These are phyloP conservation scores for Cosmorhoe ocellata DNA, from an alignment of 2,888 invertebrate genomes.

Conservation along the genomic window DNA sequence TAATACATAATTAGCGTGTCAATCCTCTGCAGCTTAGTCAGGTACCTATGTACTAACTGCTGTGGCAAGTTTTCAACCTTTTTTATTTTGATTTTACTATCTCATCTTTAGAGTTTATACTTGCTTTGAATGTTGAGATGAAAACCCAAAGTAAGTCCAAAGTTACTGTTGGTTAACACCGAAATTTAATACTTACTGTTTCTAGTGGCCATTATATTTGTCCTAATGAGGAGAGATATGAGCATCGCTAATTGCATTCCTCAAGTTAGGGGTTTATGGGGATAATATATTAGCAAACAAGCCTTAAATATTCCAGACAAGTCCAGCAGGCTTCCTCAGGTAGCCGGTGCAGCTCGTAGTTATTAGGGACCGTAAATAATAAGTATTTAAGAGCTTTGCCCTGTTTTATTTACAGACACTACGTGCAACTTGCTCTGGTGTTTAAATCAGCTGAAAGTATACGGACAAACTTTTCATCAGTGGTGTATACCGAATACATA, in stretches of 20 bases:
- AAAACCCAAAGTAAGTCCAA: neutral
- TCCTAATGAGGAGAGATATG: constrained; percentile 28
- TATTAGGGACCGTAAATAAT: constrained; percentile 78
- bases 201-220: constrained; percentile 19
- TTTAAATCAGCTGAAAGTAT: constrained; percentile 8
- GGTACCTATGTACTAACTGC: too few species aligned
- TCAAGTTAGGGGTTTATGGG: constrained; percentile 28
- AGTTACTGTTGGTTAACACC: neutral
- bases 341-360: constrained; percentile 49
- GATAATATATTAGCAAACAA: constrained; percentile 44
- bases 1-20: constrained; percentile 1
- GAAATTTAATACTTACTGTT: constrained; percentile 16
- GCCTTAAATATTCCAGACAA: constrained; percentile 68
- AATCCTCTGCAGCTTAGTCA: neutral
- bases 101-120: too few species aligned
- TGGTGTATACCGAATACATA: too few species aligned
- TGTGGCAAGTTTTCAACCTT: too few species aligned
- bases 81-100: too few species aligned
- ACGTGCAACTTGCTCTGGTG: constrained; percentile 54
- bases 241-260: constrained; percentile 29
- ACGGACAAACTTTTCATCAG: constrained; percentile 3
- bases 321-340: constrained; percentile 51
- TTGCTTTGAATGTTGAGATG: too few species aligned
- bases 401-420: constrained; percentile 69
- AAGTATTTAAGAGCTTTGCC: constrained; percentile 66